Evolutionary conservation across 2,888 invertebrate species (phyloP), one percentile per base, ranked within the genome.

Genomic region (Plagiodera versicolora): DNA sequence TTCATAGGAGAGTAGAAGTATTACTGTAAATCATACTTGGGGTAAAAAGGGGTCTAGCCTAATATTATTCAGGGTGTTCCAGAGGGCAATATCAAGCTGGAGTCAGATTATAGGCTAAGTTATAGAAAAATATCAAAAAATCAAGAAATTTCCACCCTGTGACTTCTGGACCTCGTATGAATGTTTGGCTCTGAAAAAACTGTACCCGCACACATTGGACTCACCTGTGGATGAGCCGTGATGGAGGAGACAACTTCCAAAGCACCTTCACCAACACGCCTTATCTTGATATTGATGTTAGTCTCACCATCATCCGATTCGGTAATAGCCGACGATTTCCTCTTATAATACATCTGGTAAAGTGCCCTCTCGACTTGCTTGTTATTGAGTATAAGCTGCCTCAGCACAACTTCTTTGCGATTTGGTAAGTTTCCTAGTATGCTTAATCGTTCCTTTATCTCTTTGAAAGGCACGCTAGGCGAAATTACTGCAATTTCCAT

Each of bases 371-470:
- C 50, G 16, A 63, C 48, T 9, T 59, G 52, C 16, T 56, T 18
- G 32, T 63, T 54, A 5, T 16, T 17, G 11, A 17, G 30, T 1
- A 63, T 44, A 30, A 63, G 46, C 19, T 67, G 64, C 20, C 53
- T 61, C 50, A 67, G 18, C 8, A 65, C 60, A 17, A 61, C 53
- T 60, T 67, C 67, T 58, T 63, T 64, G 14, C 67, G 63, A 58
- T 65, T 65, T 1, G 59, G 20, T 17, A 63, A 56, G 28, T 57
- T 60, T 2, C 66, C 66, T 14, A 62, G 52, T 5, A 57, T 47
- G 3, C 20, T 35, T 19, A 66, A 58, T 8, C 57, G 56, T 9
- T 55, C 58, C 55, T 58, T 62, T 16, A 66, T 64, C 11, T 39
- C 45, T 46, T 60, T 63, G 14, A 58, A 60, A 2, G 61, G 56